Conservation (phyloP, 2,797 vertebrate genomes). For the Petrocephalus sullivani region DNA sequence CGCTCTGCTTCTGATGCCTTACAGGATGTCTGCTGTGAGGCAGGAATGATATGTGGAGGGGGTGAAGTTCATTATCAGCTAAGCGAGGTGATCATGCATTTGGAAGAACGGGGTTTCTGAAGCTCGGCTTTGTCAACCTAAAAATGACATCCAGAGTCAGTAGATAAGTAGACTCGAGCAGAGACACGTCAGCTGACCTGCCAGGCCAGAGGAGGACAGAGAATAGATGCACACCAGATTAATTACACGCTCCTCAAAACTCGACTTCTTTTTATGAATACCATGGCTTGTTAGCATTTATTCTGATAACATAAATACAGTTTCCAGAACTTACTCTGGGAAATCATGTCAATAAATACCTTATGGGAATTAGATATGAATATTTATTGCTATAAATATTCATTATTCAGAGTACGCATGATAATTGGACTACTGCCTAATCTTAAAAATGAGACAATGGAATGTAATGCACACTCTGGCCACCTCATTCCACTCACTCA, state of each 20-base stretch:
- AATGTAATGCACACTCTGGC: background rate
- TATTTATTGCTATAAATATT: background rate
- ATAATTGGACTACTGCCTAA: background rate
- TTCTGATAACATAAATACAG: background rate
- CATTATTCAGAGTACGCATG: background rate
- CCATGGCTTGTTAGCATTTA: background rate
- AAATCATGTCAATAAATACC: background rate
- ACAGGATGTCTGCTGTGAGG: background rate
- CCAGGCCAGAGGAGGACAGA: background rate
- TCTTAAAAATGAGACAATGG: background rate
- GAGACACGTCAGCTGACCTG: background rate
- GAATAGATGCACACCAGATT: background rate
- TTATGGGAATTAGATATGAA: background rate
- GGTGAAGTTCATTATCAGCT: background rate
- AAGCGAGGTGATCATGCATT: background rate
- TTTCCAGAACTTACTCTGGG: background rate
- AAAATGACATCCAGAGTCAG: background rate
- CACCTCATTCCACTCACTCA: background rate
- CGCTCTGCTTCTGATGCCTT: background rate
- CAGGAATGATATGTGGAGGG: background rate
- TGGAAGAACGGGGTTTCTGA: constrained; percentile 15
- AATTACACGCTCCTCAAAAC: background rate
- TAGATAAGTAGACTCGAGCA: background rate
- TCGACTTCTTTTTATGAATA: background rate
- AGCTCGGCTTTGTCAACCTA: constrained; percentile 1